phyloP scores from a whole-genome alignment of 2,888 invertebrate species.

The Theretra japonica region DNA sequence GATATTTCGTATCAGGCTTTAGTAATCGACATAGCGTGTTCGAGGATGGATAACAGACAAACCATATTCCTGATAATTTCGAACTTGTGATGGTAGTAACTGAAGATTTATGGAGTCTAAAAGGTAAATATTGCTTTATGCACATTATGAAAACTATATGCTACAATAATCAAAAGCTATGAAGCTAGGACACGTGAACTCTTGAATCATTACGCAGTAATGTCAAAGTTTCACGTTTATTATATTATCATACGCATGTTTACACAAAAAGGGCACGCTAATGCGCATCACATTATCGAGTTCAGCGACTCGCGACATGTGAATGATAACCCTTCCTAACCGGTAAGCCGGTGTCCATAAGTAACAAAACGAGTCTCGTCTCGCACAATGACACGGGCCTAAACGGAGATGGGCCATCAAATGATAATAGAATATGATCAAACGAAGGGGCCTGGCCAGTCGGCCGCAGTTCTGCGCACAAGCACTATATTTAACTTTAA shows the following conservation, averaged over 20 bases:
- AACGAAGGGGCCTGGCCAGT: constrained; percentile 76
- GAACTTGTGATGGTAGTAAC: no score
- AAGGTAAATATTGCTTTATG: no score
- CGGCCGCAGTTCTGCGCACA: constrained; percentile 69
- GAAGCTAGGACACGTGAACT: no score
- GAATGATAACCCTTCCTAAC: constrained; percentile 37
- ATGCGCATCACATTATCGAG: constrained; percentile 38
- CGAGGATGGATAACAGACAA: no score
- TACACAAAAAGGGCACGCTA: background rate
- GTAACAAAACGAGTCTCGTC: constrained; percentile 44
- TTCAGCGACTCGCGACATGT: constrained; percentile 53
- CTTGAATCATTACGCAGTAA: background rate
- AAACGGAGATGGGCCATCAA: constrained; percentile 82
- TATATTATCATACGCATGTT: background rate
- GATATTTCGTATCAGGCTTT: no score
- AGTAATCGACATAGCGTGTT: no score
- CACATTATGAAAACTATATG: no score
- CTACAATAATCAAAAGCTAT: no score
- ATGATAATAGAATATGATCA: constrained; percentile 73
- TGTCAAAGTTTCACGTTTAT: background rate
- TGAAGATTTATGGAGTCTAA: no score
- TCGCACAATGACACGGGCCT: constrained; percentile 66
- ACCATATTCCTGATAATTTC: no score
- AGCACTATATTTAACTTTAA: constrained; percentile 37
- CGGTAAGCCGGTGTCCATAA: constrained; percentile 40